Evolutionary conservation across 2,113 vertebrate species (phyloP).

Genomic region (Zosterops borbonicus): DNA sequence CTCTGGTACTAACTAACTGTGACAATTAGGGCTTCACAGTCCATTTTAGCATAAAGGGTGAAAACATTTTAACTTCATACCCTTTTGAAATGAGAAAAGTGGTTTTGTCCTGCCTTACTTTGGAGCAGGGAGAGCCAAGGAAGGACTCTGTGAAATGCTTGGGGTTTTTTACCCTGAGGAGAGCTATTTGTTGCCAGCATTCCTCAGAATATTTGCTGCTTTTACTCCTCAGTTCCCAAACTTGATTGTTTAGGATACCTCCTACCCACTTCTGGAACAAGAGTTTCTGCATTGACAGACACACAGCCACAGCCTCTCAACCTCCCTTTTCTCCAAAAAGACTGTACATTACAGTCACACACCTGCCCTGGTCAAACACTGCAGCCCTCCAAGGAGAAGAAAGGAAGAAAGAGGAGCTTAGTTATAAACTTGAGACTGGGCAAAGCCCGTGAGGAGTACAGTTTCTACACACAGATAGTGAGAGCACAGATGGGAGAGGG

Average conservation of each 20-base stretch:
- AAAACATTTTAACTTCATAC: neutral
- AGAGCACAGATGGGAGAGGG: neutral
- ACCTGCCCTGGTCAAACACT: neutral
- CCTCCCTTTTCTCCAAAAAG: neutral
- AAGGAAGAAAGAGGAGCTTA: neutral
- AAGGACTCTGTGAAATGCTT: neutral
- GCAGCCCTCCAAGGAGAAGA: neutral
- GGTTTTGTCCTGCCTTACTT: neutral
- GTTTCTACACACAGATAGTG: neutral
- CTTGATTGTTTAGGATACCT: neutral
- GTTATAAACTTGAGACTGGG: neutral
- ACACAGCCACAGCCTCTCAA: neutral
- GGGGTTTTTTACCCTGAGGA: accelerated
- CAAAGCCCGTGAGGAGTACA: neutral
- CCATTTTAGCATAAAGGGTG: neutral
- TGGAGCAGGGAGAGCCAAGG: neutral
- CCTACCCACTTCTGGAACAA: neutral
- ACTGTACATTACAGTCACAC: neutral
- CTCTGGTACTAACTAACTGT: neutral
- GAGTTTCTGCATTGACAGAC: neutral
- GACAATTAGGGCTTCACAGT: neutral
- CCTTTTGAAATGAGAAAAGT: neutral
- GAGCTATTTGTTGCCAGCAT: neutral
- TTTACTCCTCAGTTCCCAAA: neutral
- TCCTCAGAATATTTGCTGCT: neutral